Conservation (phyloP, 92 coral and sea anemone species). For the Porites cylindrica region DNA sequence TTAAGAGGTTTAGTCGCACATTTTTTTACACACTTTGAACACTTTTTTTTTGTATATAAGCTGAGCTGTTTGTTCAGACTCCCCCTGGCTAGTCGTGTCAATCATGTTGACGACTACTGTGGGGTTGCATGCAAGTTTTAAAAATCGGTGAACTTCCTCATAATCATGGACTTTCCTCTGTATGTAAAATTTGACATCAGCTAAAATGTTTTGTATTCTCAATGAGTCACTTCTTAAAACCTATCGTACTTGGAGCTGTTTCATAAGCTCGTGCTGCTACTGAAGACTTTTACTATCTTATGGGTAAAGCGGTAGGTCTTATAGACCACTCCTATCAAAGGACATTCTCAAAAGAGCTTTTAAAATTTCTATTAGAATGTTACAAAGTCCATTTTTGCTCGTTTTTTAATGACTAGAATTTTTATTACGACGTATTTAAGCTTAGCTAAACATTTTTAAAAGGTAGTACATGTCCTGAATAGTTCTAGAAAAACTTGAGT, state of each 20-base stretch:
- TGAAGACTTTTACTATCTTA: background rate
- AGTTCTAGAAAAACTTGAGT: background rate
- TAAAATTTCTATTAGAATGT: no score
- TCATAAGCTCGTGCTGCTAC: background rate
- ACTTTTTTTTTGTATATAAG: no score
- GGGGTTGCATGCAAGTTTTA: no score
- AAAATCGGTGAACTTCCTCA: no score
- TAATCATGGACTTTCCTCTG: no score
- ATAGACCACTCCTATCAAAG: conserved; percentile 16
- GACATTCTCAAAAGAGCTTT: background rate
- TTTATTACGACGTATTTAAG: background rate
- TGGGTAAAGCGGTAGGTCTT: conserved; percentile 45
- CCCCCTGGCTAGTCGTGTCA: no score
- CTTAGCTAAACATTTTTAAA: background rate
- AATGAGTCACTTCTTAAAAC: background rate
- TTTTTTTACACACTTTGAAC: no score
- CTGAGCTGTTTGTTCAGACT: no score
- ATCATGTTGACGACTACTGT: no score
- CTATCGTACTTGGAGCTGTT: background rate
- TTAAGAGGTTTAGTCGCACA: background rate
- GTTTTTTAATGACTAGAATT: background rate
- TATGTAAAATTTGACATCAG: no score
- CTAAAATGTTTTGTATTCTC: no score
- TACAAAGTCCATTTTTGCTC: background rate
- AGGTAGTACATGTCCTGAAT: background rate